Conservation (phyloP, 2,888 invertebrate species). For the Trissoscelio sp. region DNA sequence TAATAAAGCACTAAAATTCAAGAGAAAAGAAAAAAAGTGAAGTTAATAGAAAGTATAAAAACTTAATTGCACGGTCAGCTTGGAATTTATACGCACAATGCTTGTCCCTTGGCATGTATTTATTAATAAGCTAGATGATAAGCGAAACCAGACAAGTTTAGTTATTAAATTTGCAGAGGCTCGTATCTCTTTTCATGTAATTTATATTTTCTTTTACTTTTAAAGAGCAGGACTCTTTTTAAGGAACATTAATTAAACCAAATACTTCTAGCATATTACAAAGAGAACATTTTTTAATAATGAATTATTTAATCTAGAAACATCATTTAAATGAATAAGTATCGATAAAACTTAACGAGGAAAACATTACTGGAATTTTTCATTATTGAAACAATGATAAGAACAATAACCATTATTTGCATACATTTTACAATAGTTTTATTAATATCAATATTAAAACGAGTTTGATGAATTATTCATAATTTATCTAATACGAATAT, state of each 20-base stretch:
- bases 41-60: constrained; percentile 34
- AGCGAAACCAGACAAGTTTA: constrained; percentile 38
- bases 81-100: constrained; percentile 34
- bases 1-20: constrained; percentile 17
- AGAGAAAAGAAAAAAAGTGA: constrained; percentile 1
- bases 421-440: too few relatives aligned
- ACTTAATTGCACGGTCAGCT: constrained; percentile 42
- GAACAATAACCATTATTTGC: background rate
- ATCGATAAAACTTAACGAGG: background rate
- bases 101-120: constrained; percentile 38
- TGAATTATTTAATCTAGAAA: too few relatives aligned
- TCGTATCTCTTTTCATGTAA: background rate
- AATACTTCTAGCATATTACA: too few relatives aligned
- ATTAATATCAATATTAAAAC: too few relatives aligned
- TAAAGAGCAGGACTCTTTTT: background rate
- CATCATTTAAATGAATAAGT: too few relatives aligned
- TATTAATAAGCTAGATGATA: constrained; percentile 54
- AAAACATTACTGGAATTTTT: too few relatives aligned
- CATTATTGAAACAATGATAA: too few relatives aligned
- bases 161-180: constrained; percentile 36
- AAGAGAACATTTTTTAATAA: too few relatives aligned
- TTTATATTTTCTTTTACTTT: background rate
- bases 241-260: background rate
- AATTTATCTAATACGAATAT: too few relatives aligned
- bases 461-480: too few relatives aligned